Evolutionary conservation across 2,113 vertebrate species (phyloP), one percentile per base, ranked within the genome.

Genomic region (Thamnophis sirtalis): DNA sequence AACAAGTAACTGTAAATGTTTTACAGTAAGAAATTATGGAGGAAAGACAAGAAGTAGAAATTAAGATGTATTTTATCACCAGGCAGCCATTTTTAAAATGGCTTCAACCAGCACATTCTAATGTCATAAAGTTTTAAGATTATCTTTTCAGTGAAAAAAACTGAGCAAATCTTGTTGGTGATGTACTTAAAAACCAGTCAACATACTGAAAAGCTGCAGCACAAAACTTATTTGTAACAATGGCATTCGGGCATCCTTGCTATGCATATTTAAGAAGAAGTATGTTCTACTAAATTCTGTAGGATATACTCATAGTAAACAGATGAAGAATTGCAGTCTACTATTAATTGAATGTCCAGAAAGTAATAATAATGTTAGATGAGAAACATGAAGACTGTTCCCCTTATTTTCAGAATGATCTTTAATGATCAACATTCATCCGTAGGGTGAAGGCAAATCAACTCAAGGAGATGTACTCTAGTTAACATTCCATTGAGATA

Each of bases 51-150:
- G 48, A 68, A 94, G 84, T 60, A 92, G 58, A 95, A 26, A 96
- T 5, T 93, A 96, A 93, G 93, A 93, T 49, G 28, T 86, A 33
- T 68, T 95, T 92, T 94, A 94, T 95, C 58, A 92, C 1, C 56
- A 13, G 3, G 94, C 86, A 95, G 4, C 19, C 63, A 93, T 96
- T 95, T 94, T 94, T 58, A 94, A 89, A 96, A 94, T 48, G 10
- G 1, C 11, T 95, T 94, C 38, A 4, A 48, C 17, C 54, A 21
- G 1, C 56, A 88, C 93, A 80, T 0, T 87, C 93, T 94, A 60
- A 93, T 94, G 1, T 89, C 56, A 89, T 13, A 90, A 11, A 1
- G 0, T 28, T 0, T 58, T 51, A 84, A 95, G 73, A 43, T 54
- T 91, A 49, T 15, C 86, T 1, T 94, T 90, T 86, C 11, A 93